Evolutionary conservation across 2,888 invertebrate species (phyloP), one percentile per base, ranked within the genome.

Genomic region (Phymatocera aterrima): DNA sequence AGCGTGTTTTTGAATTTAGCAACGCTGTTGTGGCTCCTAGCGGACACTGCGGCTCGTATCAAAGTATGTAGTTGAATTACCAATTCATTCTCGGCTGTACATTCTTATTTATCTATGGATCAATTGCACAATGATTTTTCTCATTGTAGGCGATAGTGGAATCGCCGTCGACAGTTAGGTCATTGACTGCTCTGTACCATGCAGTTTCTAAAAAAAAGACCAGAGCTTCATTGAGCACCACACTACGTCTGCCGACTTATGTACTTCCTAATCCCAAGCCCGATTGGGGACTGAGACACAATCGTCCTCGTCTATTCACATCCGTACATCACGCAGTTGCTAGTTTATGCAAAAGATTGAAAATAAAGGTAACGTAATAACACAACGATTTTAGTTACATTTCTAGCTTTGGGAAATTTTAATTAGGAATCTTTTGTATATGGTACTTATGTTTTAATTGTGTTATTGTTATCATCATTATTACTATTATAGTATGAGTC

Each of bases 1-100:
- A 81, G 83, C 31, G 79, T 88, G 48, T 87, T 87, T 75, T 79
- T 87, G 10, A 83, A 85, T 68, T 81, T 86, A 28, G 85, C 87
- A 5, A 88, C 88, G 6, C 78, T 89, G 6, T 77, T 89, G 3
- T 89, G 89, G 88, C 68, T 88, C 3, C 83, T 88, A n/a, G 80
- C 82, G 8, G 83, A 84, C 21, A 81, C 87, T 81, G 60, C 79
- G 18, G 77, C 84, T 2, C 87, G 85, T 65, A 80, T 81, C 5
- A 77, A 84, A 82, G 83, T 83, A 40, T 15, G 80, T 79, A 54
- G 5, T 31, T 28, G 28, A 15, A 28, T 57, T 15, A 57, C 28
- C 4, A 51, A 8, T 21, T 51, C 3, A 15, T 6, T 48, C 28
- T 8, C 15, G n/a, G 18, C 10, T 4, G 46, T 70, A 24, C 0